Evolutionary conservation across 2,113 vertebrate genomes (phyloP).

Genomic region (Verasper variegatus): DNA sequence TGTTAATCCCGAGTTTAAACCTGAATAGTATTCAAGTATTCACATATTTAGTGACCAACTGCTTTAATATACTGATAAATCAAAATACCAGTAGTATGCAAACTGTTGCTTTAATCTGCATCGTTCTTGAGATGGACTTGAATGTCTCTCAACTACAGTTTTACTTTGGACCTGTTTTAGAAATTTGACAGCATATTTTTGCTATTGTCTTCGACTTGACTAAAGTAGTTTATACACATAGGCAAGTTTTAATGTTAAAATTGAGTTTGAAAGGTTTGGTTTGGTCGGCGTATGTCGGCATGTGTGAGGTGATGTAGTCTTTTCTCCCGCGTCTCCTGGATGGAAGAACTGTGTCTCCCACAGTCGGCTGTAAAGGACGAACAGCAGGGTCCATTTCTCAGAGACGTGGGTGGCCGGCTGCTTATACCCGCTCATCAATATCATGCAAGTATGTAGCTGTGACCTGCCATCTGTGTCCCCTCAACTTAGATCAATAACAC

Average conservation of each 20-base stretch:
- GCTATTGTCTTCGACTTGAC: not conserved
- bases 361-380: slow-evolving; percentile 49
- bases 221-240: not conserved
- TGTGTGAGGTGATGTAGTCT: not conserved
- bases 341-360: slow-evolving; percentile 5
- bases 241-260: no score
- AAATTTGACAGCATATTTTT: not conserved
- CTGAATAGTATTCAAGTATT: not conserved
- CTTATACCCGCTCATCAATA: slow-evolving; percentile 67
- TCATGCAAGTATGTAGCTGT: slow-evolving; percentile 66
- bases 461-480: slow-evolving; percentile 71
- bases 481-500: slow-evolving; percentile 71
- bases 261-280: not conserved
- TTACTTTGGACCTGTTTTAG: not conserved
- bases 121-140: no score
- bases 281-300: not conserved
- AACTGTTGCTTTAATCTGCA: no score
- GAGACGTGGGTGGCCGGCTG: slow-evolving; percentile 66
- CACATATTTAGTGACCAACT: not conserved
- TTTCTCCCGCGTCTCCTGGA: not conserved
- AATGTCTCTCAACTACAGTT: no score
- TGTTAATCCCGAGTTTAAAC: not conserved
- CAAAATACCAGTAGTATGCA: no score
- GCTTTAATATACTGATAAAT: not conserved
- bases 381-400: slow-evolving; percentile 63